Conservation (phyloP, 64 coral and sea anemone genomes). For the Anthopleura sola region DNA sequence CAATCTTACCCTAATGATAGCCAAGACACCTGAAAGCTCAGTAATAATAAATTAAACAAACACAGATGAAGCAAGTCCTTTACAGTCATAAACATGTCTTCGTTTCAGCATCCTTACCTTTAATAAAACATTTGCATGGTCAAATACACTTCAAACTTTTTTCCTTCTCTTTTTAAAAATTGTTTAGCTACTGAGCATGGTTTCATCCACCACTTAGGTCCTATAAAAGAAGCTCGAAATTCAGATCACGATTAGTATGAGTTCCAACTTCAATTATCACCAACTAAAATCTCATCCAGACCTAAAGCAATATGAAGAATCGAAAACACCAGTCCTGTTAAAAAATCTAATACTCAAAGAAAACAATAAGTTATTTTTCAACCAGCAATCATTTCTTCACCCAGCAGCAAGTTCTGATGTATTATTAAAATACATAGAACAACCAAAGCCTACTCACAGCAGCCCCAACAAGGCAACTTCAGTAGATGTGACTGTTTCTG, state of each 20-base stretch:
- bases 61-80: no score
- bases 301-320: slow-evolving; percentile 38
- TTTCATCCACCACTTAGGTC: slow-evolving; percentile 46
- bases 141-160: not conserved
- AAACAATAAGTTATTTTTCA: slow-evolving; percentile 37
- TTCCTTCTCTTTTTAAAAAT: not conserved
- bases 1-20: no score
- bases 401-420: slow-evolving; percentile 35
- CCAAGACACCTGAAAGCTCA: no score
- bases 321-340: slow-evolving; percentile 48
- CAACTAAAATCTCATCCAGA: slow-evolving; percentile 45
- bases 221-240: slow-evolving; percentile 36
- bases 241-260: slow-evolving; percentile 54
- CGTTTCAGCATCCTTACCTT: no score
- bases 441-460: slow-evolving; percentile 7
- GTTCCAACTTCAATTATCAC: slow-evolving; percentile 50
- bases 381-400: slow-evolving; percentile 39
- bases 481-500: slow-evolving; percentile 4
- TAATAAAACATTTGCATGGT: no score
- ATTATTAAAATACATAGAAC: slow-evolving; percentile 21
- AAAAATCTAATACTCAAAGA: slow-evolving; percentile 38
- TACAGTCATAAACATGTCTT: no score
- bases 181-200: slow-evolving; percentile 24
- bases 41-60: no score
- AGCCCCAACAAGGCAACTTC: not conserved